Base-by-base conservation (phyloP, 2,797 vertebrate genomes). In the Coilia nasus region DNA sequence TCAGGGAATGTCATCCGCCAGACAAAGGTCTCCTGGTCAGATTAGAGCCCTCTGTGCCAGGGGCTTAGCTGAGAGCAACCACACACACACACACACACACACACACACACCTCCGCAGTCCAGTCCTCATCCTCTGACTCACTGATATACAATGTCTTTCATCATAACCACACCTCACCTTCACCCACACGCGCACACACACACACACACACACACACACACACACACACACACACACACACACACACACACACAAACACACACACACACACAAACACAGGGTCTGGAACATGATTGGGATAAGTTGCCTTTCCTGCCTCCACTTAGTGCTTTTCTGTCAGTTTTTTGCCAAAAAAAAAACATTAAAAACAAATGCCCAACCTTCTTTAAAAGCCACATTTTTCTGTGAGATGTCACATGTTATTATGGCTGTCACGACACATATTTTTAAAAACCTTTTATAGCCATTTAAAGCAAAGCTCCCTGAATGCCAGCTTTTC, bases 1-100 rank as follows among this genome's bases (percentile, higher is more conserved):
- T 86, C 64, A 83, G 75, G 85, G 83, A 64, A 85, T 67, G 82
- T 78, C 86, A 86, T 23, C 54, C 83, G 84, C 71, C 81, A 31
- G 75, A 25, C 57, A 82, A 86, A 64, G 83, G 85, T 83, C 46
- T 0, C 2, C 56, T 57, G 75, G 84, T 81, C 83, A 83, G 84
- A 84, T 87, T 85, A 83, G 54, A 14, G 1, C 12, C 35, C 35
- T 41, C 35, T 41, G 41, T 41, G 23, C 41, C 12, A 81, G 59
- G 35, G 82, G 83, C 59, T 9, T 78, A 47, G 10, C 80, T 41
- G 31, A 25, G 78, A 84, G 64, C 60, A 86, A 31, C 9, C 41
- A 82, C 57, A 83, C 31, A 41, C 35, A 41, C 35, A 41, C 35
- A 41, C 35, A 41, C 35, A 41, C 35, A 41, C 35, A 41, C 35